Evolutionary conservation across 2,888 invertebrate genomes (phyloP).

Genomic region (Harpalus rubripes): DNA sequence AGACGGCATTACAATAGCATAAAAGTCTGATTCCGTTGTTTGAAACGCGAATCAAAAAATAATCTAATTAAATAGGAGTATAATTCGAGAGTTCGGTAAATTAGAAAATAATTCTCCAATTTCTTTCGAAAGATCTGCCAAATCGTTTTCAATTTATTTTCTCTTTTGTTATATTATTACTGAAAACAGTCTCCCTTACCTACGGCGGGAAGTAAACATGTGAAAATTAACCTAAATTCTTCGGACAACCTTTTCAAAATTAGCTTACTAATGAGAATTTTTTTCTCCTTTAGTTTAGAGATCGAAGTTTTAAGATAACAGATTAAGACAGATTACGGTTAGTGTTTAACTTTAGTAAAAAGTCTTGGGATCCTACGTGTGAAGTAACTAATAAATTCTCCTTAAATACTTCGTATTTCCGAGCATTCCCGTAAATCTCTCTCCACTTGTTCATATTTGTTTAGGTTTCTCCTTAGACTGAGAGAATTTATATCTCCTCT

Average conservation of each 20-base stretch:
- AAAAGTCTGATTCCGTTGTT: too few relatives aligned
- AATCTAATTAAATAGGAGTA: too few relatives aligned
- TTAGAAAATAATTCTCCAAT: too few relatives aligned
- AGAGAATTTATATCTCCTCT: constrained; percentile 32
- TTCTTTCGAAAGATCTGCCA: too few relatives aligned
- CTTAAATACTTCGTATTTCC: constrained; percentile 49
- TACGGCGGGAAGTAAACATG: too few relatives aligned
- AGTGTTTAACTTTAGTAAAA: constrained; percentile 35
- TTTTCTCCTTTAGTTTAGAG: neutral
- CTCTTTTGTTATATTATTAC: too few relatives aligned
- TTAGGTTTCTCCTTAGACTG: constrained; percentile 39
- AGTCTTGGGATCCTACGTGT: constrained; percentile 14
- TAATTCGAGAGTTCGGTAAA: too few relatives aligned
- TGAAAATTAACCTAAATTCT: constrained; percentile 15
- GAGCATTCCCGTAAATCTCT: constrained; percentile 35
- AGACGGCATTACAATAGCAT: too few relatives aligned
- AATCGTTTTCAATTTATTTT: too few relatives aligned
- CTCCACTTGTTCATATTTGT: constrained; percentile 51
- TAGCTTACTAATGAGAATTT: constrained; percentile 7
- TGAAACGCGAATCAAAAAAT: too few relatives aligned
- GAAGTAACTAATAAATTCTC: constrained; percentile 49
- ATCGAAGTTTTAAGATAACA: constrained; percentile 30
- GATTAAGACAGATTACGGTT: constrained; percentile 42
- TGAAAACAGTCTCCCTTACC: too few relatives aligned
- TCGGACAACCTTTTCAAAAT: neutral